Percentiles rank a stretch among this genome's conserved stretches.
Evolutionary conservation across 2,888 invertebrate genomes (phyloP).

Genomic region (Syrista parreyssii): DNA sequence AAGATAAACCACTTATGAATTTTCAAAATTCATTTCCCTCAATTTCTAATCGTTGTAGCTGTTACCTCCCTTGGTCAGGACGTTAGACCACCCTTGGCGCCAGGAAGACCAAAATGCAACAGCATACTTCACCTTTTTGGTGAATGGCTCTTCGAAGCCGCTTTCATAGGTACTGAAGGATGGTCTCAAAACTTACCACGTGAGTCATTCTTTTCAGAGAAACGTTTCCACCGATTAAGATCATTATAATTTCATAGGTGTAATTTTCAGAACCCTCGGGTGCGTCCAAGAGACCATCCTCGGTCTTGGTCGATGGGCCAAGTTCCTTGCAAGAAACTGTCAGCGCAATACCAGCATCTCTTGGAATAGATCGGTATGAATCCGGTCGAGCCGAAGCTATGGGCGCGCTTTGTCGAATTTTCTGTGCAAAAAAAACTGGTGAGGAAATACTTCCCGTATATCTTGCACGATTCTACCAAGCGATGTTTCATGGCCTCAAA

Average conservation of each 20-base stretch:
- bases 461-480: constrained; percentile 92
- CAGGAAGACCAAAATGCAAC: constrained; percentile 90
- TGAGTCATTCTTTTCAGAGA: constrained; percentile 46
- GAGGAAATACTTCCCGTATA: constrained; percentile 94
- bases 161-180: constrained; percentile 85
- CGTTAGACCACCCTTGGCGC: constrained; percentile 76
- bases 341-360: constrained; percentile 75
- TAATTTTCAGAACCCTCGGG: constrained; percentile 55
- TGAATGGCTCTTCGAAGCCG: constrained; percentile 96
- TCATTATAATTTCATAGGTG: constrained; percentile 10
- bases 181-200: constrained; percentile 71
- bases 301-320: constrained; percentile 75
- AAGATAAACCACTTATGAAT: constrained; percentile 51
- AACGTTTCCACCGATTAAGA: constrained; percentile 17
- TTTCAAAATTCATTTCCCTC: constrained; percentile 17
- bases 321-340: constrained; percentile 74
- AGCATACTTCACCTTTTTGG: constrained; percentile 96
- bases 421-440: constrained; percentile 94
- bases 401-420: constrained; percentile 93
- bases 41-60: constrained; percentile 67
- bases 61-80: constrained; percentile 72
- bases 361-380: constrained; percentile 83
- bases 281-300: constrained; percentile 73
- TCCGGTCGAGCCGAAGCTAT: constrained; percentile 94
- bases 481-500: constrained; percentile 87